A percentile compares a stretch with the other conserved stretches of the same genome.
Conservation (phyloP, 2,888 invertebrate genomes). For the Eledona agricola region DNA sequence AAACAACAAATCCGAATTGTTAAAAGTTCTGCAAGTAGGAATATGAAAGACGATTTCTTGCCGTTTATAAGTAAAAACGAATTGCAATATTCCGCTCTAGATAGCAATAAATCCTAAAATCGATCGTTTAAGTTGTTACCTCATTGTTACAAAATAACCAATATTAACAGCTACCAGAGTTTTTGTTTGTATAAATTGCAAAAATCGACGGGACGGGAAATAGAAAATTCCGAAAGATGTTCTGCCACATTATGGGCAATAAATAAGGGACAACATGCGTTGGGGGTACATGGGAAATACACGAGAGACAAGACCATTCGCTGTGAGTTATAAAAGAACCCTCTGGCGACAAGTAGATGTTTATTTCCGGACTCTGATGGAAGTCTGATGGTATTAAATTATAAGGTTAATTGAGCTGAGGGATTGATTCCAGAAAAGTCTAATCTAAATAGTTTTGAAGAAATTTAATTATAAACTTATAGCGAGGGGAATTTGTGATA, state of each 20-base stretch:
- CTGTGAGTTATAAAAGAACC: constrained; percentile 33
- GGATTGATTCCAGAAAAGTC: too few relatives aligned
- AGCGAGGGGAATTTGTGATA: constrained; percentile 2
- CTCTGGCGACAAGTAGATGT: constrained; percentile 35
- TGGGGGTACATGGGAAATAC: constrained; percentile 26
- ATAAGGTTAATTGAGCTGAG: constrained; percentile 20
- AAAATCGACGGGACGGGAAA: not conserved
- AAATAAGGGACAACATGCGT: constrained; percentile 31
- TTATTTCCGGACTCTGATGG: constrained; percentile 28
- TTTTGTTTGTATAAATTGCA: constrained; percentile 1
- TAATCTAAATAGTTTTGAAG: not conserved
- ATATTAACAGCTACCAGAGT: not conserved
- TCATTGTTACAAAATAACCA: constrained; percentile 1
- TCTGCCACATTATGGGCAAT: constrained; percentile 30
- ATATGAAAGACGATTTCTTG: too few relatives aligned
- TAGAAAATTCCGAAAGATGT: constrained; percentile 20
- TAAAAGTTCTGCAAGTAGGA: too few relatives aligned
- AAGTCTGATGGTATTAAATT: constrained; percentile 12
- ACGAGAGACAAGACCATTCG: constrained; percentile 22
- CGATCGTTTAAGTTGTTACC: constrained; percentile 5
- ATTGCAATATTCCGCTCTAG: constrained; percentile 3
- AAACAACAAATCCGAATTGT: too few relatives aligned
- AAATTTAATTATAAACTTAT: not conserved
- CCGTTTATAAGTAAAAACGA: not conserved
- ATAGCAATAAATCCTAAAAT: constrained; percentile 7